phyloP scores from a whole-genome alignment of 2,113 vertebrate species.

The Datnioides undecimradiatus region DNA sequence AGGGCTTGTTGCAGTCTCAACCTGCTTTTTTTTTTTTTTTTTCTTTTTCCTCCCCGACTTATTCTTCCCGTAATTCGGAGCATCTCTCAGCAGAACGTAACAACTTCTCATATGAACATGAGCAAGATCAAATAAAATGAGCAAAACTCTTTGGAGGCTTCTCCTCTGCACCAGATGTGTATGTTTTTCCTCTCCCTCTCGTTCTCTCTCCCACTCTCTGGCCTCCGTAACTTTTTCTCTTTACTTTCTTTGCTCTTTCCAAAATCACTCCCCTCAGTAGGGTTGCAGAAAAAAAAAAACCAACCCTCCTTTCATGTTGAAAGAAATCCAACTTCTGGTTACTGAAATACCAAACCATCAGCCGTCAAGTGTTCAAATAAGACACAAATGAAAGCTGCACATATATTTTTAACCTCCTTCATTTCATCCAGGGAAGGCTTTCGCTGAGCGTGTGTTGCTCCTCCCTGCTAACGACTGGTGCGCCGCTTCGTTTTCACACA shows the following conservation, averaged over 20 bases:
- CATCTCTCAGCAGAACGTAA: conserved; percentile 35
- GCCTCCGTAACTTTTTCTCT: conserved; percentile 39
- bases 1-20: conserved; percentile 58
- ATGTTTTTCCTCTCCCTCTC: conserved; percentile 17
- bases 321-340: conserved; percentile 40
- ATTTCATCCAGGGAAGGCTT: background rate
- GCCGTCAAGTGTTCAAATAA: conserved; percentile 48
- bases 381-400: conserved; percentile 28
- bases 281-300: conserved; percentile 16
- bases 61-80: conserved; percentile 37
- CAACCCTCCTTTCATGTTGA: conserved; percentile 35
- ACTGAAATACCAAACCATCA: conserved; percentile 35
- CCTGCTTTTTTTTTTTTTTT: background rate
- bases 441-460: background rate
- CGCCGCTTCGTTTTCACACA: background rate
- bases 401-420: conserved; percentile 35
- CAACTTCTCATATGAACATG: conserved; percentile 47
- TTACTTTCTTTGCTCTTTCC: conserved; percentile 48
- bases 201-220: conserved; percentile 4
- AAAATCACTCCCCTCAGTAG: conserved; percentile 37
- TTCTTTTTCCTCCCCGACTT: background rate
- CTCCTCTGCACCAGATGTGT: conserved; percentile 37
- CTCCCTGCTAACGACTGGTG: too few species aligned
- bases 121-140: conserved; percentile 49
- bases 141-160: conserved; percentile 42